A percentile compares a stretch with the other conserved stretches of the same genome.
Evolutionary conservation across 2,888 invertebrate genomes (phyloP).

Genomic region (Zaprionus obscuricornis): DNA sequence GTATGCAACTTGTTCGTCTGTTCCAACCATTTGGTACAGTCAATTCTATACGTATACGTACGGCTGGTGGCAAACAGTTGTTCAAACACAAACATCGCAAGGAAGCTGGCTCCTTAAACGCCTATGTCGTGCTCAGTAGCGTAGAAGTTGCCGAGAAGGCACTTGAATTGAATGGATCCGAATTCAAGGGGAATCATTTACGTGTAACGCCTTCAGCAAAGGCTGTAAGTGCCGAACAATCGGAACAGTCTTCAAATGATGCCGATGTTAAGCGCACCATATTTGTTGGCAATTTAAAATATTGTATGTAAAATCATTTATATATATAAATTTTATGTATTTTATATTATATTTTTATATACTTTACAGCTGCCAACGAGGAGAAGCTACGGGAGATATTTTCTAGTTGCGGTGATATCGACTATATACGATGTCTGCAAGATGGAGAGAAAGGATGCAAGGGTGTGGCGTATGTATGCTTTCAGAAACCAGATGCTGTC

Average conservation of each 20-base stretch:
- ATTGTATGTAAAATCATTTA: conserved; percentile 65
- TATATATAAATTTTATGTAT: background rate
- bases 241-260: conserved; percentile 24
- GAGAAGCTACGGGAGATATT: conserved; percentile 81
- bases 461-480: conserved; percentile 82
- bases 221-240: conserved; percentile 1
- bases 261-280: conserved; percentile 74
- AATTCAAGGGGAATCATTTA: conserved; percentile 78
- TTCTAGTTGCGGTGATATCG: conserved; percentile 81
- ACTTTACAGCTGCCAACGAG: conserved; percentile 78
- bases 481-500: conserved; percentile 79
- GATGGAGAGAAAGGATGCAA: conserved; percentile 80
- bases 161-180: conserved; percentile 74
- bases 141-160: conserved; percentile 71
- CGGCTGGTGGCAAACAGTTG: conserved; percentile 76
- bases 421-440: conserved; percentile 81
- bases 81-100: conserved; percentile 79
- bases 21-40: conserved; percentile 73
- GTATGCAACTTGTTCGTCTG: conserved; percentile 73
- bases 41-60: conserved; percentile 76
- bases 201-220: conserved; percentile 72
- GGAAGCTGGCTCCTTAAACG: conserved; percentile 74
- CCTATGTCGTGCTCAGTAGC: conserved; percentile 76
- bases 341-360: background rate
- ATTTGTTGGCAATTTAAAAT: conserved; percentile 82